Evolutionary conservation across 2,888 invertebrate genomes (phyloP), one percentile per base, ranked within the genome.

Genomic region (Chaetogeoica ovagalla): DNA sequence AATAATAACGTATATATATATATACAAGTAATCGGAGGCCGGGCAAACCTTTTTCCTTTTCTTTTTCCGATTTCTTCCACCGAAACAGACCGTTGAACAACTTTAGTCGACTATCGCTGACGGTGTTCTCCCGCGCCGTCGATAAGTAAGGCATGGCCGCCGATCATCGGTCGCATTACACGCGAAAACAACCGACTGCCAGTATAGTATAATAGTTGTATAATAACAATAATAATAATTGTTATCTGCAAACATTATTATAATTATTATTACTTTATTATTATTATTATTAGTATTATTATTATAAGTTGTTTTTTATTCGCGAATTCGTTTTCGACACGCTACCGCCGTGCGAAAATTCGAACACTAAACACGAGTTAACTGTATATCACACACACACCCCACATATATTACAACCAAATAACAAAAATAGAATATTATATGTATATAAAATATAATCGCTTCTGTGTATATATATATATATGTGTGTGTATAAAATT

Each of bases 61-160:
- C 63, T 71, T 79, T 79, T 71, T 79, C 79, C 15, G 79, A 63
- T 79, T 71, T 79, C 23, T 79, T 79, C 79, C 79, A 71, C 5
- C 79, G 70, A n/a, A 79, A 79, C 17, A 79, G 30, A 71, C 79
- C 43, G 30, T 79, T 79, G 55, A 79, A 79, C 55, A 79, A 79
- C 57, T 71, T 79, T 0, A 79, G 71, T 55, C 71, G 55, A 71
- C 70, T 79, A 57, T 79, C 79, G 62, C 57, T 79, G 71, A 71
- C 57, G 55, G 62, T 23, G 63, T 79, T 79, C 62, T 79, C 79
- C 15, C 79, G 70, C 23, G 71, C 63, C 43, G 79, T 55, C 55
- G 70, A 79, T 71, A 71, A 55, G 71, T 71, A 43, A 79, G 79
- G 79, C 79, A 79, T 79, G 65, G 79, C 71, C 70, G 39, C 71